Base-by-base conservation (phyloP, 1,140 invertebrate species). In the Laodelphax striatellus region DNA sequence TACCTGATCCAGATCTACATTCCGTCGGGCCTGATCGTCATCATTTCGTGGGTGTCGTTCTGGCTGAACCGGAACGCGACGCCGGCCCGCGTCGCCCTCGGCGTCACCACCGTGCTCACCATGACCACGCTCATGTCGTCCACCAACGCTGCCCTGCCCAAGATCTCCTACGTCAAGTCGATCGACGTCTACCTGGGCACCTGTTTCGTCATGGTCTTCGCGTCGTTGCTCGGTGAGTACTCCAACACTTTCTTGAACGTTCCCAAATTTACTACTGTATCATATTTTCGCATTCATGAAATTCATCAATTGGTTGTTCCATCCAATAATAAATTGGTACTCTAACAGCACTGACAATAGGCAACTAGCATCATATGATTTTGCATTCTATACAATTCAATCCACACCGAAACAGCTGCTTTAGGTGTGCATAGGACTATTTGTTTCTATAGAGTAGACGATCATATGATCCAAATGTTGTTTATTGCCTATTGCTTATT, bases 1-100 rank as follows among this genome's bases (percentile, higher is more conserved):
- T 98, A 98, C 81, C 81, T 98, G 70, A 98, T 98, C 79, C 96
- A 98, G 80, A 98, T 98, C 75, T 98, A 98, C 81, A 96, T 98
- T 78, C 95, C 95, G 67, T 96, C 94, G 72, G 90, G 92, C 73
- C 85, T 98, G 72, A 98, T 98, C 77, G 95, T 98, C 75, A 95
- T 97, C 76, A 97, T 98, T 78, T 96, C 92, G 67, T 98, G 95
- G 94, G 94, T 98, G 71, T 92, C 89, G 71, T 95, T 94, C 81
- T 94, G 90, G 90, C 78, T 92, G 70, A 88, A 96, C 78, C 83
- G 93, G 71, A 94, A 95, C 76, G 94, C 94, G 66, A 97, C 94
- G 62, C 95, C 95, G 64, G 95, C 95, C 69, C 82, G 95, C 75
- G 94, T 98, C 65, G 88, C 94, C 66, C 82, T 98, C 69, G 94